Evolutionary conservation across 1,140 invertebrate genomes (phyloP).

Genomic region (Oncopeltus fasciatus): DNA sequence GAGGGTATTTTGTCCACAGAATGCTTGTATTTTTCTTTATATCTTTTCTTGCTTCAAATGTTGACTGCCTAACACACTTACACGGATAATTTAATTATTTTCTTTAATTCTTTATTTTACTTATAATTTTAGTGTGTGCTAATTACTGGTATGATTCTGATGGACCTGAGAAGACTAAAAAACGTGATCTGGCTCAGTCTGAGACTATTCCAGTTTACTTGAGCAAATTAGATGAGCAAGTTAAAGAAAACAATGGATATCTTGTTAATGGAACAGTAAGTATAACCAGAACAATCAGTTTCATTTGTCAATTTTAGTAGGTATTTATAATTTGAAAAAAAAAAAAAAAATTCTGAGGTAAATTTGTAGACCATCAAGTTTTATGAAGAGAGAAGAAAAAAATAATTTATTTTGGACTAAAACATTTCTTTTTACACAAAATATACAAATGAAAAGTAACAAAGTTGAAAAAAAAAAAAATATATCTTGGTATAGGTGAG

Average conservation of each 20-base stretch:
- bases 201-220: conserved; percentile 37
- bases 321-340: not conserved
- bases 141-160: conserved; percentile 25
- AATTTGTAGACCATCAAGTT: not conserved
- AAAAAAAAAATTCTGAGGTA: not conserved
- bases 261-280: conserved; percentile 33
- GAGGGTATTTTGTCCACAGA: not conserved
- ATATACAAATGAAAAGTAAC: too few species aligned
- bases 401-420: not conserved
- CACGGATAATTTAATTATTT: not conserved
- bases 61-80: not conserved
- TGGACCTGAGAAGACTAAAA: conserved; percentile 26
- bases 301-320: not conserved
- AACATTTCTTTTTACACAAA: too few species aligned
- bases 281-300: not conserved
- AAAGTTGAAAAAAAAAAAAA: too few species aligned
- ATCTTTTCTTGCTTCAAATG: not conserved
- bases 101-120: not conserved
- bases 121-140: conserved; percentile 19
- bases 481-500: too few species aligned
- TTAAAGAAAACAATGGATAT: conserved; percentile 33
- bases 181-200: conserved; percentile 25
- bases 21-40: not conserved
- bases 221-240: conserved; percentile 35
- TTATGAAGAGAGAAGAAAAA: not conserved